Base-by-base conservation (phyloP, 2,888 invertebrate species). In the Cartodere bifasciata region DNA sequence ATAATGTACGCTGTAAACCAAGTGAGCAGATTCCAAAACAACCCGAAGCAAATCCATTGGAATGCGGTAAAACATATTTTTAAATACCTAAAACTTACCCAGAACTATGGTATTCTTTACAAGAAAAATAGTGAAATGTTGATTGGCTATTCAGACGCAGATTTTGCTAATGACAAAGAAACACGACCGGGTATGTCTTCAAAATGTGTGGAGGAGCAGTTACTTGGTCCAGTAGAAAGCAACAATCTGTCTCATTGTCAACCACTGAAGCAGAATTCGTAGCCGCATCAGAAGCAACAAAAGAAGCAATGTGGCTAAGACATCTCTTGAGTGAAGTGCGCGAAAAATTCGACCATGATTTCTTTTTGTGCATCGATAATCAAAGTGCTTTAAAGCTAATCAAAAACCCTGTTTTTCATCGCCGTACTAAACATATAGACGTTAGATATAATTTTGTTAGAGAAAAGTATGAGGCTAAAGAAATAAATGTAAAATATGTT, bases 201-300 rank as follows among this genome's bases (percentile, higher is more conserved):
- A 41, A 31, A 6, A 26, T 41, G 12, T 34, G 37, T 36, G 42
- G 43, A 26, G 46, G 44, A 17, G 33, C 43, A 26, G 39, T 52
- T 10, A 38, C 41, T 13, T 52, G 54, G 53, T 35, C 35, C 20
- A 44, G 44, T 33, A 38, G 43, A 39, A 39, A 41, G 40, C 46
- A 45, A 35, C 16, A 20, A 16, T 35, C 37, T 28, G 46, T 52
- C 6, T 41, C 46, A 1, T 25, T 49, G 6, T 50, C 48, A 4
- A 49, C 48, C 0, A 47, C 46, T 2, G 50, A 53, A 29, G 44
- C 52, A 0, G 50, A 53, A 34, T 51, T 49, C 29, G 42, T 50
- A 13, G 43, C 49, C 6, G 39, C 48, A 13, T 32, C 44, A n/a
- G 37, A 40, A 4, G 44, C 43, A 5, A 34, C 40, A 4, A 45